Evolutionary conservation across 2,888 invertebrate species (phyloP), one percentile per base, ranked within the genome.

Genomic region (Teinopalpus imperialis): DNA sequence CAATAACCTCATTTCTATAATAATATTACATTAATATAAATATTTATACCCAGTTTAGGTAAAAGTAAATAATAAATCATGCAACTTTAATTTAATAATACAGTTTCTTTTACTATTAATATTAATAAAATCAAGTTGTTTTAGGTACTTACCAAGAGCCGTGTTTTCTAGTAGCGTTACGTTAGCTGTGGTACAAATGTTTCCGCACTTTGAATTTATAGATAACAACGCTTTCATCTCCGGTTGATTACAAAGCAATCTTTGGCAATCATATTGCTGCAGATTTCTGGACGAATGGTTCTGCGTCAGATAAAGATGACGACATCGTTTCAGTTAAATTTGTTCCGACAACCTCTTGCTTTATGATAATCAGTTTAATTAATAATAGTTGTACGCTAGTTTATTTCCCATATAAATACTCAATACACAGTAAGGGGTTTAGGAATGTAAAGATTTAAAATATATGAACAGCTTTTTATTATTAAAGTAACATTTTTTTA

Each of bases 231-330:
- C 81, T 86, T 82, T 85, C 83, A 77, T 79, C 77, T 74, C 67
- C 63, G 60, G 69, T 63, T 74, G 78, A 77, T 88, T 88, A 76
- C 88, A 77, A 75, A 72, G 68, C 56, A 70, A 70, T 81, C 73
- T 87, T 80, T 86, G 64, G 87, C 82, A 87, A 88, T 81, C 69
- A 63, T 58, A 61, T 81, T 81, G 77, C 78, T 70, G 73, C 69
- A 70, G 73, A 74, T 87, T 88, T 88, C 85, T 88, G 88, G 85
- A 66, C 77, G 86, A 86, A 66, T 81, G 85, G 66, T 57, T 74
- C 63, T 66, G 72, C 63, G 75, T 60, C 71, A 60, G 58, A 56
- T 52, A 14, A 61, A 52, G 57, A 59, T 87, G 85, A 72, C 86
- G 79, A 85, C 85, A 87, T 81, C 74, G 56, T 41, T 68, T 74